Evolutionary conservation across 2,888 invertebrate species (phyloP), one percentile per base, ranked within the genome.

Genomic region (Microctonus hyperodae): DNA sequence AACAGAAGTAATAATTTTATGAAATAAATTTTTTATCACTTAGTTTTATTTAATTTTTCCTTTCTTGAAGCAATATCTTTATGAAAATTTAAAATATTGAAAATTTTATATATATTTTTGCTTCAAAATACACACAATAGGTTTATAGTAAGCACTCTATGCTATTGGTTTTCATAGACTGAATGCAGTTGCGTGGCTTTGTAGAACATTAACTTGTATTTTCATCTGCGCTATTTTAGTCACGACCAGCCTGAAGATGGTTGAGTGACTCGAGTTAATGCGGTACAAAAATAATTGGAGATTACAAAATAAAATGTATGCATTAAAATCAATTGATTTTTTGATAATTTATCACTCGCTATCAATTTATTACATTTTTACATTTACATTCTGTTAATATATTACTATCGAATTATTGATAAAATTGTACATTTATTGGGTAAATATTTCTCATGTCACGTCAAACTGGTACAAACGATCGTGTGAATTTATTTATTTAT

Each of bases 171-270:
- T 56, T 57, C 13, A 25, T 50, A 33, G 57, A 60, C 37, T 55
- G 51, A 65, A 60, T 28, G 33, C 31, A 48, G 59, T 23, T n/a
- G 40, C 48, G 28, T 23, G 13, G 16, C 58, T n/a, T 20, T 37
- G 13, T 25, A 20, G 44, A 20, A 40, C 48, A 37, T 40, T 22
- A 44, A 53, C 28, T n/a, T 35, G 59, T 65, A 65, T 65, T 65
- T 65, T 51, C 59, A 59, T 50, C 65, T 25, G 37, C 25, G 65
- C 57, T 65, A 65, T 65, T 65, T 65, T 59, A 7, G 53, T 51
- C 35, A 11, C 9, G 7, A 23, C 33, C 48, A 44, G 20, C 23
- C 31, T 16, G 20, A 13, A n/a, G 16, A 33, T 0, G 22, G 22
- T 56, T 23, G 23, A 20, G 64, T 10, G 20, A 51, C 22, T 22